These are phyloP conservation scores for Chlorops oryzae DNA, from an alignment of 1,140 invertebrate genomes.

Conservation along the genomic window DNA sequence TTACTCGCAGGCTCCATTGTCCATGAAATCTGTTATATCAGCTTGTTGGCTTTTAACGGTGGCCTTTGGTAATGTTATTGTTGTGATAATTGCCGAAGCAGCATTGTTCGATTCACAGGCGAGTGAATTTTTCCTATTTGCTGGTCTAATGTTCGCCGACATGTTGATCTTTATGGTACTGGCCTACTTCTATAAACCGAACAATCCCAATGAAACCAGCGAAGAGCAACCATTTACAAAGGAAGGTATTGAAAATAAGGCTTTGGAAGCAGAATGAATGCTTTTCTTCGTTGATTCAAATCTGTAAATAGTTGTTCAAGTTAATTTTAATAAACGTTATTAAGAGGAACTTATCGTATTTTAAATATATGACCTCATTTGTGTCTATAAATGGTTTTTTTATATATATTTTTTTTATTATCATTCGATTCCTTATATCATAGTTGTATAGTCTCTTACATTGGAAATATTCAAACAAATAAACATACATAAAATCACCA, in stretches of 20 bases:
- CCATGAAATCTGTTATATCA: slow-evolving; percentile 88
- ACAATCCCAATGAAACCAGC: slow-evolving; percentile 23
- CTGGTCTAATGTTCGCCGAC: slow-evolving; percentile 74
- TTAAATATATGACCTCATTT: slow-evolving; percentile 9
- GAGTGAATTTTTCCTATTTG: slow-evolving; percentile 83
- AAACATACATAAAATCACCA: too few relatives aligned
- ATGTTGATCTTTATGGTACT: slow-evolving; percentile 76
- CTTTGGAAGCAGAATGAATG: slow-evolving; percentile 20
- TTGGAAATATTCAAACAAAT: too few relatives aligned
- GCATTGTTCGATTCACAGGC: slow-evolving; percentile 47
- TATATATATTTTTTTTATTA: slow-evolving; percentile 24
- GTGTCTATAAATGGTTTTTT: background rate
- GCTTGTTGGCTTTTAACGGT: slow-evolving; percentile 85
- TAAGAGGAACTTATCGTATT: too few relatives aligned
- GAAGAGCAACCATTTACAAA: slow-evolving; percentile 26
- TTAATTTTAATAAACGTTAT: too few relatives aligned
- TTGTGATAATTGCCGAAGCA: slow-evolving; percentile 69
- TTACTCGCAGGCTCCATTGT: slow-evolving; percentile 78
- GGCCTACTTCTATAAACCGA: slow-evolving; percentile 60
- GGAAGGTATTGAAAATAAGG: slow-evolving; percentile 34
- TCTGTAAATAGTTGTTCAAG: too few relatives aligned
- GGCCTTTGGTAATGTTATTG: slow-evolving; percentile 86
- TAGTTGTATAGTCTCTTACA: background rate
- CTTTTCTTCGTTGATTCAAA: too few relatives aligned
- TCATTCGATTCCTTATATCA: slow-evolving; percentile 7